phyloP scores from a whole-genome alignment of 1,140 invertebrate genomes.

The Drosophila leontia region DNA sequence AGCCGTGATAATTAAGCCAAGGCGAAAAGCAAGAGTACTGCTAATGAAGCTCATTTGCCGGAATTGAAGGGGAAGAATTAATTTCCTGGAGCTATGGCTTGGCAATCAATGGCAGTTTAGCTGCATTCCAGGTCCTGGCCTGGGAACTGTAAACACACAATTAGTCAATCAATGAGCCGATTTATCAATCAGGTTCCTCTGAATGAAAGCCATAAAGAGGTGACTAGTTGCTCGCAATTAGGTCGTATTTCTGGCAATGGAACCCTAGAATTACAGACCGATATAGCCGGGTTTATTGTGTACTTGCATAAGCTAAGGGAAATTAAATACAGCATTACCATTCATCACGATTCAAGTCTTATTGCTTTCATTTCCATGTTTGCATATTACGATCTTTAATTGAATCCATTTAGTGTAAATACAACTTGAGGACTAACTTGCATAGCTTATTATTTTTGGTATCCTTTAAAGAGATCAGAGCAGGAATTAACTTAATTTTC shows the following conservation, averaged over 20 bases:
- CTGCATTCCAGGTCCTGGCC: slow-evolving; percentile 33
- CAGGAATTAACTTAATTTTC: neutral
- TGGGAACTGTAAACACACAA: slow-evolving; percentile 43
- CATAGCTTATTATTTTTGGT: neutral
- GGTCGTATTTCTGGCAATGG: slow-evolving; percentile 21
- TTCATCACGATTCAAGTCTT: neutral
- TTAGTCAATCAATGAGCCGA: slow-evolving; percentile 43
- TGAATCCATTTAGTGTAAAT: neutral
- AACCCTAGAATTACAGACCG: neutral
- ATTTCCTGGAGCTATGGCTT: slow-evolving; percentile 7
- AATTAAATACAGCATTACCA: neutral
- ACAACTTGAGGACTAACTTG: neutral
- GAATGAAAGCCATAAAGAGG: slow-evolving; percentile 15
- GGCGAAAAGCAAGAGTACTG: slow-evolving; percentile 37
- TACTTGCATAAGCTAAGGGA: neutral
- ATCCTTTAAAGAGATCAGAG: neutral
- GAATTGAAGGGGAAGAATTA: slow-evolving; percentile 38
- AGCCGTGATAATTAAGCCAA: slow-evolving; percentile 49
- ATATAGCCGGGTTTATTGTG: neutral
- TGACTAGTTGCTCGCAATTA: slow-evolving; percentile 33
- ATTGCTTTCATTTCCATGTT: neutral
- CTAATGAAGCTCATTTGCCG: slow-evolving; percentile 54
- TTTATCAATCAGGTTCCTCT: slow-evolving; percentile 43
- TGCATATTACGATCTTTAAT: neutral
- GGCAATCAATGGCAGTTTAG: slow-evolving; percentile 36